Percentiles rank a stretch among this genome's conserved stretches.
Conservation (phyloP, 2,888 invertebrate genomes). For the Atrina japonica region DNA sequence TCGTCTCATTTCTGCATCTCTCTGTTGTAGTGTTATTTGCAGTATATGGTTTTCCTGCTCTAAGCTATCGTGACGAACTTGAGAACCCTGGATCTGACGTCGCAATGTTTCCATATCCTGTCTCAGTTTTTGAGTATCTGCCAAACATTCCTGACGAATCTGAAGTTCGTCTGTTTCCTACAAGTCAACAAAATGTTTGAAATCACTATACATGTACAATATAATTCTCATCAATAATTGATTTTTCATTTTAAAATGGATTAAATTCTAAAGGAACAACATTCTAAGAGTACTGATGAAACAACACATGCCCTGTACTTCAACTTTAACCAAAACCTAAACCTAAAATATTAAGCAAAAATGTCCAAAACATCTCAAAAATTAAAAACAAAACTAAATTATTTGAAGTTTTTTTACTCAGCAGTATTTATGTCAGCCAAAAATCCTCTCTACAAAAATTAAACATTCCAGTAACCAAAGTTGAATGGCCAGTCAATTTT, state of each 20-base stretch:
- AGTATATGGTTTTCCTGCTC: conserved; percentile 69
- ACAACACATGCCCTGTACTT: too few species aligned
- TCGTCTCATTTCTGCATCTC: conserved; percentile 63
- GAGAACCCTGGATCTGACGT: conserved; percentile 54
- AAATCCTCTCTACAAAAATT: too few species aligned
- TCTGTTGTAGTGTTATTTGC: conserved; percentile 62
- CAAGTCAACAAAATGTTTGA: conserved; percentile 4
- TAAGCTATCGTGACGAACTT: conserved; percentile 53
- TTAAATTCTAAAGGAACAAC: too few species aligned
- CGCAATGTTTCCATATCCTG: conserved; percentile 61
- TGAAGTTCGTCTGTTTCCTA: conserved; percentile 65
- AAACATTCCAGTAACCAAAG: too few species aligned
- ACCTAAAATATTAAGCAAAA: too few species aligned
- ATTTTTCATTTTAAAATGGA: neutral
- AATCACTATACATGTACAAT: neutral
- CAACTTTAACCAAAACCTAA: too few species aligned
- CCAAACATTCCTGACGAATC: conserved; percentile 56
- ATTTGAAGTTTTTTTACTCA: too few species aligned
- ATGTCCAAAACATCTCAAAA: too few species aligned
- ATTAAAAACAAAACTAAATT: too few species aligned
- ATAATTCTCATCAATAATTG: neutral
- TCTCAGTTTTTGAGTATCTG: conserved; percentile 55
- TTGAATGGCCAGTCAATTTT: too few species aligned
- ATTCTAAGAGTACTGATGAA: too few species aligned
- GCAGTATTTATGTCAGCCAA: too few species aligned